A percentile compares a stretch with the other conserved stretches of the same genome.
phyloP scores from a whole-genome alignment of 2,797 vertebrate genomes.

The Characodon lateralis region DNA sequence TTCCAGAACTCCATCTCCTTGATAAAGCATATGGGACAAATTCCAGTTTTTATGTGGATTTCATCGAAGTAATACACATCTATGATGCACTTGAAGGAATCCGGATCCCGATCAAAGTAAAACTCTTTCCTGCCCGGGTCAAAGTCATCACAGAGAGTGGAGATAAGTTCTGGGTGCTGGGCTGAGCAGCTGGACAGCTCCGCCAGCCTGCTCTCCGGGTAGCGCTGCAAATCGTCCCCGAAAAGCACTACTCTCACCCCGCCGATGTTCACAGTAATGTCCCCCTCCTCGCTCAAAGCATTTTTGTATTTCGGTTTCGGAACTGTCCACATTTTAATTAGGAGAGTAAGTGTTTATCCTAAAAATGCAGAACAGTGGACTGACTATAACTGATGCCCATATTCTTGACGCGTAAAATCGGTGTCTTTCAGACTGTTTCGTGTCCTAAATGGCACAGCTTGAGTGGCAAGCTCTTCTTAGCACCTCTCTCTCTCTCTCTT shows the following conservation, averaged over 20 bases:
- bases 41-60: constrained; percentile 94
- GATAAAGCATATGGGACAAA: constrained; percentile 96
- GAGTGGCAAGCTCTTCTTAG: constrained; percentile 39
- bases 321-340: constrained; percentile 80
- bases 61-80: constrained; percentile 95
- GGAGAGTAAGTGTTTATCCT: neutral
- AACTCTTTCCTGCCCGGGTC: constrained; percentile 91
- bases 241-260: constrained; percentile 90
- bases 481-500: constrained; percentile 26
- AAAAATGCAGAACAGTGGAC: neutral
- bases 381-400: constrained; percentile 27
- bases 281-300: constrained; percentile 77
- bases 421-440: constrained; percentile 14
- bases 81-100: constrained; percentile 94
- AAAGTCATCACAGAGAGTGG: constrained; percentile 94
- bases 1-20: constrained; percentile 99
- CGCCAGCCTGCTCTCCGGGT: constrained; percentile 92
- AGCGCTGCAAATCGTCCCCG: constrained; percentile 87
- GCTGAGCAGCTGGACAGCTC: constrained; percentile 87
- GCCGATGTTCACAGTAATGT: constrained; percentile 93
- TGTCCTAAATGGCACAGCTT: constrained; percentile 46
- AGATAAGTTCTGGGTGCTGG: constrained; percentile 85
- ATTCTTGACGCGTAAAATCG: constrained; percentile 38
- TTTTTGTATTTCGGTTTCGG: constrained; percentile 82
- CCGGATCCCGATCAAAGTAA: constrained; percentile 97